Evolutionary conservation across 2,797 vertebrate species (phyloP).

Genomic region (Mormyrus hasselquistii): DNA sequence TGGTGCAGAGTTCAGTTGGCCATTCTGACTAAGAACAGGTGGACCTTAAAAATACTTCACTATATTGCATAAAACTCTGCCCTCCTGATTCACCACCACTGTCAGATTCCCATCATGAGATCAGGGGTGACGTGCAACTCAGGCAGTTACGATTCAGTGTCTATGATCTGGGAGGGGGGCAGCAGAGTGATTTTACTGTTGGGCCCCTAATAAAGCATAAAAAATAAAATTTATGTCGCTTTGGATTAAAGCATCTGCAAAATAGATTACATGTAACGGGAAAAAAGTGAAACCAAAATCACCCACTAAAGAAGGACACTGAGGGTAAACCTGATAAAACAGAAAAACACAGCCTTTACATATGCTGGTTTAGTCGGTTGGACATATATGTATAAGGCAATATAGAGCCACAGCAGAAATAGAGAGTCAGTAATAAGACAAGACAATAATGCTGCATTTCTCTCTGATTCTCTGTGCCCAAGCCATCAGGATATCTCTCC

Average conservation of each 20-base stretch:
- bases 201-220: not conserved
- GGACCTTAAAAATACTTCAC: not conserved
- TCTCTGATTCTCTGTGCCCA: not conserved
- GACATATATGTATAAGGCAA: not conserved
- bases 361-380: not conserved
- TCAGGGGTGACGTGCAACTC: not conserved
- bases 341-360: not conserved
- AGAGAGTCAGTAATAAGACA: not conserved
- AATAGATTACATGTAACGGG: not conserved
- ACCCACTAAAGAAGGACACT: not conserved
- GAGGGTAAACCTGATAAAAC: not conserved
- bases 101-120: not conserved
- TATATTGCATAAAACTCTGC: not conserved
- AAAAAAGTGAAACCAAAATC: not conserved
- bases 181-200: not conserved
- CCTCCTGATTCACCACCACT: not conserved
- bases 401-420: not conserved
- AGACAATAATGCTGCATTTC: not conserved
- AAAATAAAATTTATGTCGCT: not conserved
- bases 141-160: not conserved
- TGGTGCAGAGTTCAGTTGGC: not conserved
- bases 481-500: not conserved
- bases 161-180: not conserved
- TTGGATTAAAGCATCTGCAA: not conserved
- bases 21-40: not conserved